Evolutionary conservation across 2,888 invertebrate species (phyloP).

Genomic region (Luperina nickerlii): DNA sequence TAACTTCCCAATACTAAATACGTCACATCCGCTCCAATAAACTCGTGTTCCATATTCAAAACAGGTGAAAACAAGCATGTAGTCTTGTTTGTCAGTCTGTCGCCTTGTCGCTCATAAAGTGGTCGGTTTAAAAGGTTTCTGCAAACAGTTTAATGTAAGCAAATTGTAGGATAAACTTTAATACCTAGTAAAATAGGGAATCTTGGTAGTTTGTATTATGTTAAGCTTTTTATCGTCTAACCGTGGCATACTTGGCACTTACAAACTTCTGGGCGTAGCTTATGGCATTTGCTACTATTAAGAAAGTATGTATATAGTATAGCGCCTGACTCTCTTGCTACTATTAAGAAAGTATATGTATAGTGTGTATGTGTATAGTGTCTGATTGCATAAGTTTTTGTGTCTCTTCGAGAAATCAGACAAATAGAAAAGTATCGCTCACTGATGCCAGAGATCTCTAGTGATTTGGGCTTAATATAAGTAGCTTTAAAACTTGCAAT

Average conservation of each 20-base stretch:
- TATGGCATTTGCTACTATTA: conserved; percentile 34
- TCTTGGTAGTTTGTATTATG: conserved; percentile 46
- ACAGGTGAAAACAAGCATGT: conserved; percentile 47
- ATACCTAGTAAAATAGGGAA: conserved; percentile 49
- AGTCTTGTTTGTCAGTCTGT: conserved; percentile 59
- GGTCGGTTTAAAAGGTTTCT: conserved; percentile 48
- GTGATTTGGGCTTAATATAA: too few species aligned
- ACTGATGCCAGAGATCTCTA: neutral
- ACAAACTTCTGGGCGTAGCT: conserved; percentile 32
- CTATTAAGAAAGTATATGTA: conserved; percentile 1
- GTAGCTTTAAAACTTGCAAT: too few species aligned
- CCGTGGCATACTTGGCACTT: conserved; percentile 40
- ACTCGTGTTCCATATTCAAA: conserved; percentile 55
- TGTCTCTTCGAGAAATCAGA: neutral
- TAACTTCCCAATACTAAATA: conserved; percentile 44
- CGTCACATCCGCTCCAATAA: conserved; percentile 55
- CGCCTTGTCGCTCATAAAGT: conserved; percentile 52
- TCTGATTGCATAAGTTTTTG: conserved; percentile 12
- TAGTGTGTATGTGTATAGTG: neutral
- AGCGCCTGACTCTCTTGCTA: neutral
- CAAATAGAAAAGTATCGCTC: neutral
- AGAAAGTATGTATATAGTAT: neutral
- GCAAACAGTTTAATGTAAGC: conserved; percentile 53
- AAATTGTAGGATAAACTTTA: conserved; percentile 49
- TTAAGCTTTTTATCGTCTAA: conserved; percentile 51